phyloP scores from a whole-genome alignment of 2,888 invertebrate genomes.

The Mythimna albipuncta region DNA sequence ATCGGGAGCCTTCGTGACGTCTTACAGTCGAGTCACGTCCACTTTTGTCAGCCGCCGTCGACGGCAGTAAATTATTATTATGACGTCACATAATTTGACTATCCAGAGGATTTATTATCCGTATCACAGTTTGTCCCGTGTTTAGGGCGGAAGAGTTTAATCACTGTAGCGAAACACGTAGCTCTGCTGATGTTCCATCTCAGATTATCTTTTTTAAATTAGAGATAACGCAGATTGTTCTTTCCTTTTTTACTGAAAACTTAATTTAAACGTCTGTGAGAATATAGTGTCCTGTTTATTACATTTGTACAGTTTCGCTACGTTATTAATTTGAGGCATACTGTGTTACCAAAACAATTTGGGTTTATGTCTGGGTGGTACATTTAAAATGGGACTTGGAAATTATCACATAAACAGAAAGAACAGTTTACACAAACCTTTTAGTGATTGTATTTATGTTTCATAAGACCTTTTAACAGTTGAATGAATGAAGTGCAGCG shows the following conservation, averaged over 20 bases:
- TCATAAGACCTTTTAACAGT: not conserved
- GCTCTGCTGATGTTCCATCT: slow-evolving; percentile 11
- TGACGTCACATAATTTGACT: slow-evolving; percentile 64
- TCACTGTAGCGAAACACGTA: slow-evolving; percentile 16
- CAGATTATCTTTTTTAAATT: slow-evolving; percentile 18
- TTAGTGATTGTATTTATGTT: not conserved
- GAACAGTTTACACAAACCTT: not conserved
- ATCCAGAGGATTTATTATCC: slow-evolving; percentile 59
- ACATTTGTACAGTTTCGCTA: not conserved
- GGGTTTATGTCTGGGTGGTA: not conserved
- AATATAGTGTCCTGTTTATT: not conserved
- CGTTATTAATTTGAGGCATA: not conserved
- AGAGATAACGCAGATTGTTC: slow-evolving; percentile 24
- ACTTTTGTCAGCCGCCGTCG: slow-evolving; percentile 56
- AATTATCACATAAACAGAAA: not conserved
- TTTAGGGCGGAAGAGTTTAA: slow-evolving; percentile 50
- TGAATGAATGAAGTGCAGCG: not conserved
- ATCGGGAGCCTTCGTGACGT: slow-evolving; percentile 53
- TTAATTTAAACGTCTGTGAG: not conserved
- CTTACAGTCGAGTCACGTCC: slow-evolving; percentile 64
- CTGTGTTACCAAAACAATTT: not conserved
- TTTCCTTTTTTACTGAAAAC: slow-evolving; percentile 12
- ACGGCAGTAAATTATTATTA: slow-evolving; percentile 64
- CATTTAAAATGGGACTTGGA: not conserved
- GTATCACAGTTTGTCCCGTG: slow-evolving; percentile 44